A percentile compares a stretch with the other conserved stretches of the same genome.
phyloP scores from a whole-genome alignment of 2,888 invertebrate genomes.

The Agonopterix subpropinquella region DNA sequence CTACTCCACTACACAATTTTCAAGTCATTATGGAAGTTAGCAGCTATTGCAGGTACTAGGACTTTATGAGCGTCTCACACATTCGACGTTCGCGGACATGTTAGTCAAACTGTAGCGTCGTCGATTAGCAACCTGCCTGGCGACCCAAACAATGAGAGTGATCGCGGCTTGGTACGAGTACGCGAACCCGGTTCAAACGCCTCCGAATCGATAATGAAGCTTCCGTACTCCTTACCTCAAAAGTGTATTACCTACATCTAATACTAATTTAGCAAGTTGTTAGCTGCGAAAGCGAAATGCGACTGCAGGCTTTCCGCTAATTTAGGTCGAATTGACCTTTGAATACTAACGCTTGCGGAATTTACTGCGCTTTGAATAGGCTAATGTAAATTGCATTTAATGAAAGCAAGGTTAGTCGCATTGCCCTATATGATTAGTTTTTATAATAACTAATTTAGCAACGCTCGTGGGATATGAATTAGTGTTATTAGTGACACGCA shows the following conservation, averaged over 20 bases:
- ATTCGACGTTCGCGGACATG: conserved; percentile 50
- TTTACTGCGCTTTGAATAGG: conserved; percentile 5
- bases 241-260: no score
- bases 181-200: conserved; percentile 43
- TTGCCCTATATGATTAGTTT: no score
- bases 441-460: background rate
- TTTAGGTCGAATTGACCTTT: conserved; percentile 25
- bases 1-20: background rate
- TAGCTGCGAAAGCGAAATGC: conserved; percentile 20
- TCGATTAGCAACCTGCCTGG: conserved; percentile 62
- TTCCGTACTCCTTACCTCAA: no score
- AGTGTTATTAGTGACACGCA: conserved; percentile 10
- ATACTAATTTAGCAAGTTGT: background rate
- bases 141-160: conserved; percentile 69
- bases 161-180: conserved; percentile 66
- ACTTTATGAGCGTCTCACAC: conserved; percentile 42
- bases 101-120: conserved; percentile 45
- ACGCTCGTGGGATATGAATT: background rate
- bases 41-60: conserved; percentile 14
- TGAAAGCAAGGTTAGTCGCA: conserved; percentile 2
- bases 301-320: conserved; percentile 26
- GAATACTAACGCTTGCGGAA: conserved; percentile 1
- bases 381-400: conserved; percentile 9
- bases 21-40: background rate
- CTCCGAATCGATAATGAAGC: conserved; percentile 53